Percentiles rank a stretch among this genome's conserved stretches.
These are phyloP conservation scores for Pristionchus japonicus DNA, from an alignment of 2,888 invertebrate species.

Conservation along the genomic window DNA sequence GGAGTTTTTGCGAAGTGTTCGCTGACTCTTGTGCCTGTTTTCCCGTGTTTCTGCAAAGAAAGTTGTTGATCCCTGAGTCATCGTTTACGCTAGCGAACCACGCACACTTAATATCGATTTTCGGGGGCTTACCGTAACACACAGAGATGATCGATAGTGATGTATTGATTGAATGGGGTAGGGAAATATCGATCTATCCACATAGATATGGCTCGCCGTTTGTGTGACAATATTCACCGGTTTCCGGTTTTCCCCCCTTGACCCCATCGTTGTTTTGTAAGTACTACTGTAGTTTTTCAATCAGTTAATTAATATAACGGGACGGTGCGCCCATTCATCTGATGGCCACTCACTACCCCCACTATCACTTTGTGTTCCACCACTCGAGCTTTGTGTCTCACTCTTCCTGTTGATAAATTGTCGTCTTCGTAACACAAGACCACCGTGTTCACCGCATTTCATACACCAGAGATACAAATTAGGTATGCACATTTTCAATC, in stretches of 20 bases:
- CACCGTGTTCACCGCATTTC: slow-evolving; percentile 15
- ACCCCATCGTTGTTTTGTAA: slow-evolving; percentile 12
- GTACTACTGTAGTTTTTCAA: slow-evolving; percentile 29
- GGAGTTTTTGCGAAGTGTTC: slow-evolving; percentile 43
- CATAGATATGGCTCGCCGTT: not conserved
- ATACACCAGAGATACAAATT: slow-evolving; percentile 22
- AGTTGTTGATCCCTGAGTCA: slow-evolving; percentile 1
- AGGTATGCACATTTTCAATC: slow-evolving; percentile 33
- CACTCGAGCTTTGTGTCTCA: slow-evolving; percentile 28
- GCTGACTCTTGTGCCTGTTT: not conserved
- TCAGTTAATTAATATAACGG: slow-evolving; percentile 32
- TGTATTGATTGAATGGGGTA: not conserved
- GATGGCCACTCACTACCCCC: not conserved
- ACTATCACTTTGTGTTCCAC: slow-evolving; percentile 10
- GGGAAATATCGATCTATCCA: not conserved
- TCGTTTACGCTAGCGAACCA: slow-evolving; percentile 8
- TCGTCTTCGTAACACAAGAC: not conserved
- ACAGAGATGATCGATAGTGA: not conserved
- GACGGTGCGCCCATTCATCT: not conserved
- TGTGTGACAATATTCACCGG: not conserved
- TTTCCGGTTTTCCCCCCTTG: not conserved
- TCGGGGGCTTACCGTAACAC: not conserved
- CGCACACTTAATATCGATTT: not conserved
- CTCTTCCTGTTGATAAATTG: slow-evolving; percentile 3
- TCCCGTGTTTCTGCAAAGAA: slow-evolving; percentile 11